Conservation (phyloP, 2,888 invertebrate genomes). For the Harpalus rufipes region DNA sequence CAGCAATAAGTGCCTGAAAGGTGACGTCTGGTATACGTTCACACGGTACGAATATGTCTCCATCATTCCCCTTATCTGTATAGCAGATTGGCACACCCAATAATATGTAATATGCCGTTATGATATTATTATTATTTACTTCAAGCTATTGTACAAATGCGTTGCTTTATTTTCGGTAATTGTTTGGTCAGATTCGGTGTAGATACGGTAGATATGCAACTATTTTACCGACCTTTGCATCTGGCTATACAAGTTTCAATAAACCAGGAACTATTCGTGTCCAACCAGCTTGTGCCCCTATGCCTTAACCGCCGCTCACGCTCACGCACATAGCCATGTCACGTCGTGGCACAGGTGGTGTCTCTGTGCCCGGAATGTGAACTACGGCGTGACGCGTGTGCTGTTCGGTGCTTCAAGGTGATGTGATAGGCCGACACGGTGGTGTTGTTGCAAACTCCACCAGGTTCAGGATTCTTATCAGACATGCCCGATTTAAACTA, state of each 20-base stretch:
- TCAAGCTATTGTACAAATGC: no score
- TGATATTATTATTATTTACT: no score
- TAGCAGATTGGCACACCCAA: no score
- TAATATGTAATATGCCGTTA: no score
- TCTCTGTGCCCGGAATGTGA: constrained; percentile 28
- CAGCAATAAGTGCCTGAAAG: no score
- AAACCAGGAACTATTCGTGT: not conserved
- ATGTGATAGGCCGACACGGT: not conserved
- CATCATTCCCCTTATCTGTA: no score
- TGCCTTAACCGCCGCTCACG: not conserved
- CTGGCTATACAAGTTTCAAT: not conserved
- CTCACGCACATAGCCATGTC: constrained; percentile 11
- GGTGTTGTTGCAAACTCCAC: constrained; percentile 1
- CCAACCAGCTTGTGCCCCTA: not conserved
- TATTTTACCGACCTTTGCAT: not conserved
- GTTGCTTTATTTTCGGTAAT: no score
- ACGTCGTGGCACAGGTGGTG: constrained; percentile 39
- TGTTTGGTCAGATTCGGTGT: no score
- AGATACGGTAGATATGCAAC: not conserved
- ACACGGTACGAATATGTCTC: no score
- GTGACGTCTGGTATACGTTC: no score
- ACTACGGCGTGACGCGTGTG: constrained; percentile 11
- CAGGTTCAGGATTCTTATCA: not conserved
- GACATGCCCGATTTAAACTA: no score
- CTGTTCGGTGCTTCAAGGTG: constrained; percentile 12